Percentiles rank a stretch among this genome's conserved stretches.
These are phyloP conservation scores for Centropyge bicolor DNA, from an alignment of 2,797 vertebrate species.

Conservation along the genomic window DNA sequence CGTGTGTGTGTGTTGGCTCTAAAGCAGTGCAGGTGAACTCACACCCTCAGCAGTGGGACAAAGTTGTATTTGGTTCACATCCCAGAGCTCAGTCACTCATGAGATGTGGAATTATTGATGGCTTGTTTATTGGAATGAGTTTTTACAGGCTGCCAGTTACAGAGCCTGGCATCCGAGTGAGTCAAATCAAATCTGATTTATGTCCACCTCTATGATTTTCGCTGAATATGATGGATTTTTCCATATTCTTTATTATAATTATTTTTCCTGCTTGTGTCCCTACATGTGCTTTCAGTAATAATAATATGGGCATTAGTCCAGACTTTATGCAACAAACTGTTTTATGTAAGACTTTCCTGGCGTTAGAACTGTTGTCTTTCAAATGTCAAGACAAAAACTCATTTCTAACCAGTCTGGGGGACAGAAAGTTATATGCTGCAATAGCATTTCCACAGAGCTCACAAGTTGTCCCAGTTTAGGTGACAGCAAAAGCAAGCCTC, in stretches of 20 bases:
- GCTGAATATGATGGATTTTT: not conserved
- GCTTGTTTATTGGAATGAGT: conserved; percentile 16
- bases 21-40: conserved; percentile 13
- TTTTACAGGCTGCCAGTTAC: not conserved
- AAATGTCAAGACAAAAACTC: not conserved
- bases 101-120: conserved; percentile 27
- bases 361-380: not conserved
- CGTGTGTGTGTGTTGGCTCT: not conserved
- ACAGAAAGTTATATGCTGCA: not conserved
- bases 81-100: not conserved
- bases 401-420: not conserved
- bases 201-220: not conserved
- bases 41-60: not conserved
- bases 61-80: conserved; percentile 16
- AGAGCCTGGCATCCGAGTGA: not conserved
- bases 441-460: not conserved
- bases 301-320: not conserved
- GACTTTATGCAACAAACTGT: not conserved
- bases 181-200: not conserved
- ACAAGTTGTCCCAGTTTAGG: not conserved
- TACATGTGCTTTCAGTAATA: not conserved
- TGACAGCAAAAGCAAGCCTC: not conserved
- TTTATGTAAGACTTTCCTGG: not conserved
- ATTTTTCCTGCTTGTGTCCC: not conserved
- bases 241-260: not conserved